A percentile compares a stretch with the other conserved stretches of the same genome.
Evolutionary conservation across 2,113 vertebrate genomes (phyloP).

Genomic region (Dromiciops gliroides): DNA sequence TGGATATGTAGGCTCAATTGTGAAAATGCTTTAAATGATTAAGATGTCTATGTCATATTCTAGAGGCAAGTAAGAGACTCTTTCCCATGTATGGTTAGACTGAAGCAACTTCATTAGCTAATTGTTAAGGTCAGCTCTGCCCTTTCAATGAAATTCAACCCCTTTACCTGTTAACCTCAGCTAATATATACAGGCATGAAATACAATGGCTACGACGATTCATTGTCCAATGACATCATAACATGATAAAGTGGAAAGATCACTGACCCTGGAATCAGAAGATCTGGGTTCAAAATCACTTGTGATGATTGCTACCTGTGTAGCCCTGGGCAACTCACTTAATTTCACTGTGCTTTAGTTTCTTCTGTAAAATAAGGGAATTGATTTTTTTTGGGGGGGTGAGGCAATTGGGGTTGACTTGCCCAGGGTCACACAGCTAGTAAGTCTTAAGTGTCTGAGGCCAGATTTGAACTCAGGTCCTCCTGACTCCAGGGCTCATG

Average conservation of each 20-base stretch:
- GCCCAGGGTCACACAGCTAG: too few species aligned
- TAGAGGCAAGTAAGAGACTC: neutral
- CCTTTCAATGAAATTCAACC: neutral
- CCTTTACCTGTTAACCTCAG: neutral
- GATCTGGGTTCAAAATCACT: neutral
- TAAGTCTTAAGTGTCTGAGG: too few species aligned
- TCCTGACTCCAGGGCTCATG: too few species aligned
- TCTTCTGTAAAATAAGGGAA: neutral
- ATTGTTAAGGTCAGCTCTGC: neutral
- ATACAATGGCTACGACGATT: neutral
- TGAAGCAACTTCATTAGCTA: neutral
- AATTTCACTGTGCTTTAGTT: too few species aligned
- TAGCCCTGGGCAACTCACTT: too few species aligned
- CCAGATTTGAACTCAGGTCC: too few species aligned
- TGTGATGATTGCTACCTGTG: too few species aligned
- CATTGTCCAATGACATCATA: neutral
- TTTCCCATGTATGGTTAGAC: neutral
- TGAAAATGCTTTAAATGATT: neutral
- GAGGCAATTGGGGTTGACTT: too few species aligned
- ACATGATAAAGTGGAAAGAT: neutral
- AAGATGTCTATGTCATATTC: neutral
- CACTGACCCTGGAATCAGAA: neutral
- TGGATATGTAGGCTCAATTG: neutral
- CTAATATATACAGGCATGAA: neutral
- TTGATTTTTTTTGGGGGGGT: too few species aligned